Evolutionary conservation across 2,113 vertebrate genomes (phyloP).

Genomic region (Lagopus muta): DNA sequence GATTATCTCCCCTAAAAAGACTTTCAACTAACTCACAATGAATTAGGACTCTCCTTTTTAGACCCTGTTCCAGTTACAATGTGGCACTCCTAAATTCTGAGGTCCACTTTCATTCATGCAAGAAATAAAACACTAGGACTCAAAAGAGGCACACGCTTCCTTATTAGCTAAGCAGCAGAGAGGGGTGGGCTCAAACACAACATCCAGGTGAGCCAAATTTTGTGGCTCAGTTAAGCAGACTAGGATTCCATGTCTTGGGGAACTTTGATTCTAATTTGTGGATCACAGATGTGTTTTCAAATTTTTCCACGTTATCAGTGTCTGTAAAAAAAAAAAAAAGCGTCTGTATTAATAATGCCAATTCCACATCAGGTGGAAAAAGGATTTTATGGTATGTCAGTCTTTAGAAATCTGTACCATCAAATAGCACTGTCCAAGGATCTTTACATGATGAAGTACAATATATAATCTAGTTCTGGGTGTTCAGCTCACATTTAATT

Average conservation of each 20-base stretch:
- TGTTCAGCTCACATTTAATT: background rate
- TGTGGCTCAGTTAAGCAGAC: slow-evolving; percentile 19
- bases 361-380: background rate
- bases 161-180: background rate
- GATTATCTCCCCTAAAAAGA: background rate
- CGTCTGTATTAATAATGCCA: background rate
- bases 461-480: background rate
- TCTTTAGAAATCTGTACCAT: background rate
- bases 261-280: background rate
- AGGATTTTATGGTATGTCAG: background rate
- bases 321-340: background rate
- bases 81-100: background rate
- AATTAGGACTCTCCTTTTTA: background rate
- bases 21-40: background rate
- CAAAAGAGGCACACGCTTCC: background rate
- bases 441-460: background rate
- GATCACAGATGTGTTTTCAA: background rate
- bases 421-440: background rate
- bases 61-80: background rate
- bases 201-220: background rate
- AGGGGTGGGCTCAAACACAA: background rate
- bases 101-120: background rate
- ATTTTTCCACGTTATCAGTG: background rate
- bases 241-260: background rate
- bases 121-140: background rate